These are phyloP conservation scores for Ormyrus nitidulus DNA, from an alignment of 2,888 invertebrate genomes.

Conservation along the genomic window DNA sequence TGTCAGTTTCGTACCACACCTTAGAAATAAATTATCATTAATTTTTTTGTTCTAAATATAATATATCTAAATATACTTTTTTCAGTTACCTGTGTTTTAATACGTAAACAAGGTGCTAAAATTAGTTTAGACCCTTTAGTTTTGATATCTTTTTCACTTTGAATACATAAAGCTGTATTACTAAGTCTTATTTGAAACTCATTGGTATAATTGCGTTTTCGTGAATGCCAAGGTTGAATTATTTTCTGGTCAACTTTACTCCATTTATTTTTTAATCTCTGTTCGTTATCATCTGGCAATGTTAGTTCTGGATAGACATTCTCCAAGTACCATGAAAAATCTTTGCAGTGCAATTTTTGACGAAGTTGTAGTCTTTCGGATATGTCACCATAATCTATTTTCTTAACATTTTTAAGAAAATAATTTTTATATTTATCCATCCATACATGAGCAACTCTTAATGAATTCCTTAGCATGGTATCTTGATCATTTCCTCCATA, in stretches of 20 bases:
- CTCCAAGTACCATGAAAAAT: slow-evolving; percentile 92
- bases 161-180: slow-evolving; percentile 86
- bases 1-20: slow-evolving; percentile 91
- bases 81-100: slow-evolving; percentile 83
- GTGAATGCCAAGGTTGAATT: slow-evolving; percentile 90
- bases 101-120: slow-evolving; percentile 83
- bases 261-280: slow-evolving; percentile 79
- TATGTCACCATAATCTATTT: slow-evolving; percentile 86
- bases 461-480: slow-evolving; percentile 92
- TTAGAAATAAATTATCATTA: slow-evolving; percentile 66
- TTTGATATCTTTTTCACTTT: slow-evolving; percentile 86
- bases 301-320: slow-evolving; percentile 89
- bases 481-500: slow-evolving; percentile 91
- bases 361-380: slow-evolving; percentile 84
- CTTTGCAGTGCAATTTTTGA: slow-evolving; percentile 84
- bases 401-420: slow-evolving; percentile 82
- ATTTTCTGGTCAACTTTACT: slow-evolving; percentile 80
- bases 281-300: slow-evolving; percentile 79
- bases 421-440: slow-evolving; percentile 96
- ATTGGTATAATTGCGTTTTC: slow-evolving; percentile 85
- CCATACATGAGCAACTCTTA: slow-evolving; percentile 96
- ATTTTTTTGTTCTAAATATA: neutral
- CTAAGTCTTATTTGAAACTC: slow-evolving; percentile 85
- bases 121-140: slow-evolving; percentile 84
- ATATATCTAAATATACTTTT: neutral